These are phyloP conservation scores for Cremastinae sp. DNA, from an alignment of 2,888 invertebrate genomes.

Conservation along the genomic window DNA sequence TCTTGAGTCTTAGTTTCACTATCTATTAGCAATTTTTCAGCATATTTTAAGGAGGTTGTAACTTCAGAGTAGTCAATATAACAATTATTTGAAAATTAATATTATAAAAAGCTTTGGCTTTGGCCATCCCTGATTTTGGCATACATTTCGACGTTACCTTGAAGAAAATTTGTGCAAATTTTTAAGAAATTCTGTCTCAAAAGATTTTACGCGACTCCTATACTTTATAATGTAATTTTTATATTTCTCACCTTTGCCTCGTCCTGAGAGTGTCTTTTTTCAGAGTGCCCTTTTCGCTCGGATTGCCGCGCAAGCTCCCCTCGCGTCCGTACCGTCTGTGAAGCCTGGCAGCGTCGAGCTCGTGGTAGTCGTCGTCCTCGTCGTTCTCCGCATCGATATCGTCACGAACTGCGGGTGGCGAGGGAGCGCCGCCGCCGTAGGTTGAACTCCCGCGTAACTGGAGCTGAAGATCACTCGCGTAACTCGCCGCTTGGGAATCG, in stretches of 20 bases:
- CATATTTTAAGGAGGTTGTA: no score
- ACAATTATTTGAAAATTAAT: no score
- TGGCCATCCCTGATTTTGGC: no score
- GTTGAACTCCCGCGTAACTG: conserved; percentile 76
- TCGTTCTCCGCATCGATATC: conserved; percentile 69
- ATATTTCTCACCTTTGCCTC: conserved; percentile 75
- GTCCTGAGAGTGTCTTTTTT: conserved; percentile 73
- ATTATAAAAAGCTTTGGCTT: no score
- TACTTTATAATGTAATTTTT: neutral
- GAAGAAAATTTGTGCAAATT: no score
- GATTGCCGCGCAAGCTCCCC: conserved; percentile 53
- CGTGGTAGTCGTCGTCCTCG: conserved; percentile 76
- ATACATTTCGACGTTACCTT: no score
- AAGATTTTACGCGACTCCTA: no score
- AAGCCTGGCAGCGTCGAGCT: conserved; percentile 78
- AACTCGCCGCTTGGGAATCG: conserved; percentile 83
- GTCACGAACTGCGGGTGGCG: conserved; percentile 51
- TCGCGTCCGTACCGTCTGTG: conserved; percentile 78
- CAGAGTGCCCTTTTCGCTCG: conserved; percentile 70
- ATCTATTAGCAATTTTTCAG: no score
- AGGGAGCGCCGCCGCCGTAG: conserved; percentile 72
- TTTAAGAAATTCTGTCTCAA: no score
- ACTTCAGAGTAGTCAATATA: no score
- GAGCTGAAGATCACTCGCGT: conserved; percentile 78
- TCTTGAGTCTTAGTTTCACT: no score